A percentile compares a stretch with the other conserved stretches of the same genome.
Conservation (phyloP, 2,888 invertebrate species). For the Euplexia lucipara region DNA sequence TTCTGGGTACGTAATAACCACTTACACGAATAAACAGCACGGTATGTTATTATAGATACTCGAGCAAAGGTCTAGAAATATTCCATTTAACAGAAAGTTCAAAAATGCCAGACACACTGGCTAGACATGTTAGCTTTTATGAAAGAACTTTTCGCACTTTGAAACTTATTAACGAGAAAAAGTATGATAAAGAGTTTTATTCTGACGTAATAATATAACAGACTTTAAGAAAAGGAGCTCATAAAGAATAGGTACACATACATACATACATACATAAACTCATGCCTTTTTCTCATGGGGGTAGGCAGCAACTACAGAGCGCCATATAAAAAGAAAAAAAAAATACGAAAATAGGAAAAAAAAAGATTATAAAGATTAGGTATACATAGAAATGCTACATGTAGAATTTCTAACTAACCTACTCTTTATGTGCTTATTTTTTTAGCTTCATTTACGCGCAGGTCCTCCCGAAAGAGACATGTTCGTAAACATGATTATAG, state of each 20-base stretch:
- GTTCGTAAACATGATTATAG: too few species aligned
- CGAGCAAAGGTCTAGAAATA: not conserved
- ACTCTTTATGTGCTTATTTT: too few species aligned
- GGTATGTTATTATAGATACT: too few species aligned
- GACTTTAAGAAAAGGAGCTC: not conserved
- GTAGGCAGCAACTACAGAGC: too few species aligned
- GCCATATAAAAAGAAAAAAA: too few species aligned
- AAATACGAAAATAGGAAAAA: too few species aligned
- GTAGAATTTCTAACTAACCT: too few species aligned
- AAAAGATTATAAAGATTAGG: not conserved
- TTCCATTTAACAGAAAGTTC: slow-evolving; percentile 10
- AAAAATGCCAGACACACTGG: slow-evolving; percentile 21
- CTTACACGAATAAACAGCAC: not conserved
- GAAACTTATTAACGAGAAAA: slow-evolving; percentile 38
- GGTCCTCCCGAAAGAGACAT: too few species aligned
- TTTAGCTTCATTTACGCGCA: too few species aligned
- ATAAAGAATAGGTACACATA: not conserved
- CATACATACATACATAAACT: too few species aligned
- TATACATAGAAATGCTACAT: too few species aligned
- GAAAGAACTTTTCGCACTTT: slow-evolving; percentile 19
- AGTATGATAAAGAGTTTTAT: slow-evolving; percentile 20
- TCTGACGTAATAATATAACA: not conserved
- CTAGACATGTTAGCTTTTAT: slow-evolving; percentile 24
- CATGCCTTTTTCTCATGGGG: too few species aligned
- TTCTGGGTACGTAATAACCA: not conserved